These are phyloP conservation scores for Microcebus griseorufus DNA, from an alignment of 2,113 vertebrate species.

Conservation along the genomic window DNA sequence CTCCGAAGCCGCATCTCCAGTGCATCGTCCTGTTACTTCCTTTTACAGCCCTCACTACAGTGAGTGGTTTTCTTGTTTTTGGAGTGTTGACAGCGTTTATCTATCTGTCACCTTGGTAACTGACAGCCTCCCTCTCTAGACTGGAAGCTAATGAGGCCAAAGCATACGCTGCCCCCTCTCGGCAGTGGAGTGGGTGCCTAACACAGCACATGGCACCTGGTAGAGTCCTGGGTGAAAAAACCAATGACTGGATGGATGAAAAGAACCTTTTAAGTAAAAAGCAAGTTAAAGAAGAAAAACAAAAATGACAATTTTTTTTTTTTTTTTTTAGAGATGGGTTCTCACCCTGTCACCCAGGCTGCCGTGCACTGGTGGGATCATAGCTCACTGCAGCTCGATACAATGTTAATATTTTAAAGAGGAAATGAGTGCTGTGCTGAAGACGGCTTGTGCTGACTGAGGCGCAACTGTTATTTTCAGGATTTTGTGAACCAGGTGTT, in stretches of 20 bases:
- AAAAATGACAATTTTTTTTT: no score
- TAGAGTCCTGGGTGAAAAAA: background rate
- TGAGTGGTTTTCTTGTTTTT: no score
- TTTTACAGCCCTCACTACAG: background rate
- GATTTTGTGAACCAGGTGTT: background rate
- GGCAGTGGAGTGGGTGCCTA: rapidly evolving
- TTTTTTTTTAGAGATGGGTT: no score
- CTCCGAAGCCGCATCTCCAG: no score
- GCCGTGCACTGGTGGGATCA: no score
- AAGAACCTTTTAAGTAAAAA: background rate
- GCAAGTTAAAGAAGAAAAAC: background rate
- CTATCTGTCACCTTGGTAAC: rapidly evolving
- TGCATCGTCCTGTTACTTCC: background rate
- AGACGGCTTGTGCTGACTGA: background rate
- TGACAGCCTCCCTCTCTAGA: background rate
- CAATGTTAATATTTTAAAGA: background rate
- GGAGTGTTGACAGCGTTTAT: background rate
- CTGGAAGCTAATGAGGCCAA: background rate
- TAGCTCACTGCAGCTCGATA: no score
- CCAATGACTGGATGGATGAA: background rate
- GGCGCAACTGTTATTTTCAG: background rate
- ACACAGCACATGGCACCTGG: rapidly evolving
- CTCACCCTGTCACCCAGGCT: no score
- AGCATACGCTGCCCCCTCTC: rapidly evolving
- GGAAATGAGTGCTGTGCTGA: background rate